Evolutionary conservation across 1,140 invertebrate genomes (phyloP).

Genomic region (Berghia stephanieae): DNA sequence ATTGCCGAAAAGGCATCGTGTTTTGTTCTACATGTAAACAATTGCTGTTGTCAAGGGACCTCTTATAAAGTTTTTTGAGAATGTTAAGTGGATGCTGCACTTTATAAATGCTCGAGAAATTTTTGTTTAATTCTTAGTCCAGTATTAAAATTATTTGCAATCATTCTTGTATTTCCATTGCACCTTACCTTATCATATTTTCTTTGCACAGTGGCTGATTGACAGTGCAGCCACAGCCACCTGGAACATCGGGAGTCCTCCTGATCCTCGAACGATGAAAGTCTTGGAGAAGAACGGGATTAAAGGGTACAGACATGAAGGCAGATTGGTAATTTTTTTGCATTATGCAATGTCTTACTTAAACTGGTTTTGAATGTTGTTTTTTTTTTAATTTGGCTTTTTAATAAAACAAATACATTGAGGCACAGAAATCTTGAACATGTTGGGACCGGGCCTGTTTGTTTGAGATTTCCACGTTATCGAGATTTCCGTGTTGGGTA

Average conservation of each 20-base stretch:
- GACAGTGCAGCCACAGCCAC: constrained; percentile 87
- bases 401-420: background rate
- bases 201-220: constrained; percentile 75
- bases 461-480: too few relatives aligned
- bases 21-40: too few relatives aligned
- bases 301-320: constrained; percentile 76
- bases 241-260: constrained; percentile 85
- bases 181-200: background rate
- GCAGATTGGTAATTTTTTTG: constrained; percentile 74
- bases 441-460: too few relatives aligned
- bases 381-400: too few relatives aligned
- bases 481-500: too few relatives aligned
- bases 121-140: background rate
- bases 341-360: constrained; percentile 38
- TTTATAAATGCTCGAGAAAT: background rate
- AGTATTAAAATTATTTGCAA: background rate
- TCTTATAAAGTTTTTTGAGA: background rate
- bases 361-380: background rate
- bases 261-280: constrained; percentile 79
- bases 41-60: background rate
- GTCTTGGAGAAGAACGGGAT: constrained; percentile 77
- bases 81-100: background rate
- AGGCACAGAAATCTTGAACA: too few relatives aligned
- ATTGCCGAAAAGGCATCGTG: too few relatives aligned
- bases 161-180: background rate